Evolutionary conservation across 2,888 invertebrate genomes (phyloP), one percentile per base, ranked within the genome.

Genomic region (Drosophila suboccidentalis): DNA sequence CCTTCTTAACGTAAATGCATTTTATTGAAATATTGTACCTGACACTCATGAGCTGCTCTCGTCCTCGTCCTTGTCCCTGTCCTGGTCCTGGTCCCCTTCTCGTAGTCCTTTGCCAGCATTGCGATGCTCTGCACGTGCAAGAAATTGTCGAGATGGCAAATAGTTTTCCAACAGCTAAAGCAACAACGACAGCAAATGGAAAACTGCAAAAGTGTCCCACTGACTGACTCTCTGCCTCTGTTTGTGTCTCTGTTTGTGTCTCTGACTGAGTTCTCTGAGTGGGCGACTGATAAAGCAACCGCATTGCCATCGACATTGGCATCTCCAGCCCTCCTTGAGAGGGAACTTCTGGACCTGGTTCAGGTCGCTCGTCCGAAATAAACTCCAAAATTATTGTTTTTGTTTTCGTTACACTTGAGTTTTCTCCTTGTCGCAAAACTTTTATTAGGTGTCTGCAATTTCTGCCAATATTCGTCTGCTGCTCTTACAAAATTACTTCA

Each of bases 71-170:
- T 29, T 1, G 26, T 29, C 6, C 26, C 0, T 1, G 26, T 26
- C 6, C 29, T 29, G 26, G 26, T 29, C 29, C 29, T 29, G 26
- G 26, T 29, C 29, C 29, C 8, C 29, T 32, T 13, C 29, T 47
- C 36, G 19, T 41, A 19, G 34, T 29, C 36, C 50, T 68, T 68
- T 22, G 47, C 17, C 13, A 38, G 62, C 44, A 73, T 87, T 82
- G 77, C 75, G 54, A 87, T 87, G 89, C 89, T 67, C 71, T 74
- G 87, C 86, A 87, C 86, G 86, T 87, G 77, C 86, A 73, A 76
- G 85, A 89, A 87, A 89, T 87, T 89, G 89, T 87, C 85, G 80
- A 89, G 87, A 87, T 87, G 80, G 86, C 86, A 89, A 87, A 89
- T 87, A 87, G 89, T 87, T 87, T 86, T 84, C 80, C 78, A 81